Percentiles rank a stretch among this genome's conserved stretches.
Conservation (phyloP, 1,140 invertebrate species). For the Hylaeus volcanicus region DNA sequence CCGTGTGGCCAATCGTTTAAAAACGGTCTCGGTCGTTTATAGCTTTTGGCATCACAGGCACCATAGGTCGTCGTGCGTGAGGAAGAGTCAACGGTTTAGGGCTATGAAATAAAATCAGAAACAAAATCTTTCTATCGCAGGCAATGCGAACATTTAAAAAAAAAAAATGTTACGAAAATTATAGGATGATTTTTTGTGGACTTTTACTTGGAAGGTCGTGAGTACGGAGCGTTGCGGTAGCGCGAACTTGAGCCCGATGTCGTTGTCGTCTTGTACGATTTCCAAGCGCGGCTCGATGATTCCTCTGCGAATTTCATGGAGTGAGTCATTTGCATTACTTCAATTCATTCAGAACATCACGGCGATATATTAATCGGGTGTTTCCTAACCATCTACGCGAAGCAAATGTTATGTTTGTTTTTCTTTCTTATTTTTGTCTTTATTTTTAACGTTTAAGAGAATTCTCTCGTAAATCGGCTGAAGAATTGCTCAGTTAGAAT, state of each 20-base stretch:
- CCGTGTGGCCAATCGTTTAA: constrained; percentile 30
- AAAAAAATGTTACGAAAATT: constrained; percentile 18
- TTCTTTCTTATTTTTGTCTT: neutral
- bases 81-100: constrained; percentile 53
- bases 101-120: constrained; percentile 57
- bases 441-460: constrained; percentile 11
- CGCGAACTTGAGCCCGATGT: constrained; percentile 77
- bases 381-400: constrained; percentile 23
- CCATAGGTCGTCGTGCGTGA: constrained; percentile 48
- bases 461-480: neutral
- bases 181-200: constrained; percentile 46
- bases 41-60: constrained; percentile 50
- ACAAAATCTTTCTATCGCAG: constrained; percentile 9
- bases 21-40: constrained; percentile 52
- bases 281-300: constrained; percentile 79
- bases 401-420: constrained; percentile 1
- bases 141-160: neutral
- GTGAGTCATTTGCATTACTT: constrained; percentile 72
- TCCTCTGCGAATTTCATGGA: constrained; percentile 80
- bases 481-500: constrained; percentile 6
- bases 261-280: constrained; percentile 80
- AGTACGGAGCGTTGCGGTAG: constrained; percentile 77
- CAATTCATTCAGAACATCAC: constrained; percentile 17
- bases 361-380: constrained; percentile 34
- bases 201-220: constrained; percentile 79